phyloP scores from a whole-genome alignment of 92 coral and sea anemone species.

The Muricea muricata region DNA sequence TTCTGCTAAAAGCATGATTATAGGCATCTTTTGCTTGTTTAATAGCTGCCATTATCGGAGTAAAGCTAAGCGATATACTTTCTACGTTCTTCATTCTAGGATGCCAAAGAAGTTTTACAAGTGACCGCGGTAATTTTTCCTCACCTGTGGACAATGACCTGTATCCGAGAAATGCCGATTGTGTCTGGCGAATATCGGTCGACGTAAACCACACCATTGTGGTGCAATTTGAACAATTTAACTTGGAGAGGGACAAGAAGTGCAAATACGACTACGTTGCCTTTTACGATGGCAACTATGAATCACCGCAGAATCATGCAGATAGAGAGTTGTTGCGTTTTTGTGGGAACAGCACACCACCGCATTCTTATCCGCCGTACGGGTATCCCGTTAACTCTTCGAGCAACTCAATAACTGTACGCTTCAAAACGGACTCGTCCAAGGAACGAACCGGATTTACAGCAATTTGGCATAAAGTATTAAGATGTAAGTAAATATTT shows the following conservation, averaged over 20 bases:
- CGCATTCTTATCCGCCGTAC: conserved; percentile 12
- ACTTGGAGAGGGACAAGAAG: conserved; percentile 88
- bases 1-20: too few species aligned
- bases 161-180: conserved; percentile 51
- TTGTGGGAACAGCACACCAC: conserved; percentile 47
- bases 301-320: background rate
- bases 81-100: conserved; percentile 27
- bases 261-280: conserved; percentile 85
- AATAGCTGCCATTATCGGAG: background rate
- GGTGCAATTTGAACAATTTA: conserved; percentile 65
- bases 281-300: conserved; percentile 70
- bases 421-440: conserved; percentile 22
- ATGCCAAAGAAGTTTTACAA: conserved; percentile 34
- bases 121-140: conserved; percentile 59
- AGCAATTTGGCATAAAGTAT: conserved; percentile 35
- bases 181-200: conserved; percentile 76
- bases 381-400: conserved; percentile 31
- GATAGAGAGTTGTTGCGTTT: conserved; percentile 22
- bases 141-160: conserved; percentile 67
- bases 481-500: conserved; percentile 6
- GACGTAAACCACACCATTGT: conserved; percentile 76
- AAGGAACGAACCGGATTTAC: conserved; percentile 19
- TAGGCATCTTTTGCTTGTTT: too few species aligned
- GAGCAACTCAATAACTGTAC: conserved; percentile 2
- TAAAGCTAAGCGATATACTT: background rate